Conservation (phyloP, 2,888 invertebrate species). For the Erebia epiphron region DNA sequence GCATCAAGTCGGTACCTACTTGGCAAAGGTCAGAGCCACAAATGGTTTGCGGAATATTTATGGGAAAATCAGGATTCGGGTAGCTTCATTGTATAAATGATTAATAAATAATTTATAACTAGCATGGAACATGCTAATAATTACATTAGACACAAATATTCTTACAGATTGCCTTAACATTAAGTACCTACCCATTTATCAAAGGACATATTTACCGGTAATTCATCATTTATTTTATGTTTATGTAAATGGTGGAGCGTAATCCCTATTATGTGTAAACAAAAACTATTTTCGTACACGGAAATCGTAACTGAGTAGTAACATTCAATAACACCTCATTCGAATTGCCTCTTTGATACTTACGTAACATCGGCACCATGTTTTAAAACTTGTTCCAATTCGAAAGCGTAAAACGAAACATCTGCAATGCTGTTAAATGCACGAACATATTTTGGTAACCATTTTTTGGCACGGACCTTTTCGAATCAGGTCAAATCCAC, state of each 20-base stretch:
- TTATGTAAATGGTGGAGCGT: neutral
- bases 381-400: conserved; percentile 53
- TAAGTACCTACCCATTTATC: too few relatives aligned
- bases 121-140: too few relatives aligned
- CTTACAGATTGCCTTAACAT: neutral
- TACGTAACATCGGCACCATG: conserved; percentile 24
- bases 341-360: conserved; percentile 23
- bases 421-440: conserved; percentile 72
- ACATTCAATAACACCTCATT: conserved; percentile 30
- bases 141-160: too few relatives aligned
- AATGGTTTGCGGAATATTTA: too few relatives aligned
- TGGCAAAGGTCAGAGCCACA: too few relatives aligned
- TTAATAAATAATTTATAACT: too few relatives aligned
- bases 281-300: conserved; percentile 20
- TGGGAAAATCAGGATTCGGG: too few relatives aligned
- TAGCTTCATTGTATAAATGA: too few relatives aligned
- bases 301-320: conserved; percentile 20
- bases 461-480: conserved; percentile 61
- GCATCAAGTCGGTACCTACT: too few relatives aligned
- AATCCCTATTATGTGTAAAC: neutral
- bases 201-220: neutral
- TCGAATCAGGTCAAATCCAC: conserved; percentile 50
- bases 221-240: neutral
- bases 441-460: conserved; percentile 41
- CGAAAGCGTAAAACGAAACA: conserved; percentile 68